phyloP scores from a whole-genome alignment of 2,113 vertebrate species.

The Xenopus borealis region DNA sequence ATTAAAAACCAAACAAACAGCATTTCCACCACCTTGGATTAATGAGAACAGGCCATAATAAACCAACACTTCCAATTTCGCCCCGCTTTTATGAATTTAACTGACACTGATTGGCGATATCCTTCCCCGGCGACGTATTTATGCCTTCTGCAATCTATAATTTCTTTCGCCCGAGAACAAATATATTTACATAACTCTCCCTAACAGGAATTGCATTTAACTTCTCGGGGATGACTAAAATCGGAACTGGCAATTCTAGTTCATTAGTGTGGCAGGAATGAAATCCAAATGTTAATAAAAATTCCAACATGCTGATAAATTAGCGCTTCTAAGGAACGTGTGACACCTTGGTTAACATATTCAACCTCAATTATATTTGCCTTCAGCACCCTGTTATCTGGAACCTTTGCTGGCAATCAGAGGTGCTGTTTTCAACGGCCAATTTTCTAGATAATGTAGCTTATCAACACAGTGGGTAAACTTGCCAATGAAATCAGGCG shows the following conservation, averaged over 20 bases:
- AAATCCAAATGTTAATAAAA: slow-evolving; percentile 90
- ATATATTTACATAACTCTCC: slow-evolving; percentile 84
- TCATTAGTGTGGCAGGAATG: slow-evolving; percentile 79
- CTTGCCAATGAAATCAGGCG: slow-evolving; percentile 98
- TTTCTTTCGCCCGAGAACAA: slow-evolving; percentile 76
- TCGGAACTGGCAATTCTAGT: slow-evolving; percentile 77
- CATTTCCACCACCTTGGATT: slow-evolving; percentile 23
- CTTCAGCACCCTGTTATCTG: slow-evolving; percentile 99
- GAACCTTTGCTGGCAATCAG: slow-evolving; percentile 99
- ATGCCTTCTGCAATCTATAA: slow-evolving; percentile 73
- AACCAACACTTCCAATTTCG: slow-evolving; percentile 43
- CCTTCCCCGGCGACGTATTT: slow-evolving; percentile 71
- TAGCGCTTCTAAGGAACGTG: slow-evolving; percentile 90
- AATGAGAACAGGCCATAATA: slow-evolving; percentile 22
- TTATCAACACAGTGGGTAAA: slow-evolving; percentile 98
- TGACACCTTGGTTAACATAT: slow-evolving; percentile 99
- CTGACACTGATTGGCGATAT: slow-evolving; percentile 61
- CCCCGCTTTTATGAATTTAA: slow-evolving; percentile 53
- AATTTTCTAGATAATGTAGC: slow-evolving; percentile 99
- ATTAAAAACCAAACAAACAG: slow-evolving; percentile 19
- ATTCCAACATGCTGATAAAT: slow-evolving; percentile 96
- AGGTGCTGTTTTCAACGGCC: slow-evolving; percentile 98
- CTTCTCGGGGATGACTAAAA: slow-evolving; percentile 84
- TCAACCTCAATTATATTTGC: slow-evolving; percentile 99
- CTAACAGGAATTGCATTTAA: slow-evolving; percentile 81